Conservation (phyloP, 2,113 vertebrate genomes). For the Panthera uncia region DNA sequence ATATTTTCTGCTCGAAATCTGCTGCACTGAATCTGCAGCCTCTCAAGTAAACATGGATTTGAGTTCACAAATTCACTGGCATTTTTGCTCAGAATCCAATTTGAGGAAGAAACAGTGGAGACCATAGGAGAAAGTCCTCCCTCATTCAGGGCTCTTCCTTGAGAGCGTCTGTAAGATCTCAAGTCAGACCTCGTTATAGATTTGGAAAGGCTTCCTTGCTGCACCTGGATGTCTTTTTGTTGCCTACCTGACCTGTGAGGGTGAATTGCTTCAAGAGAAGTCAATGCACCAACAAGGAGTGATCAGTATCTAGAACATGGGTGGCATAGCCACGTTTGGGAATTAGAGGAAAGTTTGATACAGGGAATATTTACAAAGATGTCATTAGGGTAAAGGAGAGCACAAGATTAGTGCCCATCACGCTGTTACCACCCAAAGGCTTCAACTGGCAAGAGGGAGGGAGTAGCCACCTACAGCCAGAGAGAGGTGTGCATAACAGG, state of each 20-base stretch:
- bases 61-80: not conserved
- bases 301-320: not conserved
- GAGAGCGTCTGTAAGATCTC: not conserved
- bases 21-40: not conserved
- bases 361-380: not conserved
- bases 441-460: not conserved
- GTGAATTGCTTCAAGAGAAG: not conserved
- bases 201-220: not conserved
- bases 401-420: not conserved
- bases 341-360: not conserved
- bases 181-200: not conserved
- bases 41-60: slow-evolving; percentile 34
- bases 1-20: slow-evolving; percentile 41
- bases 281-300: not conserved
- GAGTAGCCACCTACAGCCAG: not conserved
- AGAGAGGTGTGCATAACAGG: not conserved
- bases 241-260: not conserved
- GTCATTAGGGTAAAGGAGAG: not conserved
- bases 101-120: not conserved
- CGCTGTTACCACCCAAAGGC: not conserved
- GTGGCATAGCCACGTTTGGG: not conserved
- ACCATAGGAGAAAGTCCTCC: not conserved
- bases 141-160: not conserved
- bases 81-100: not conserved
- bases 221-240: not conserved